Conservation (phyloP, 2,888 invertebrate species). For the Temnothorax rugatulus region DNA sequence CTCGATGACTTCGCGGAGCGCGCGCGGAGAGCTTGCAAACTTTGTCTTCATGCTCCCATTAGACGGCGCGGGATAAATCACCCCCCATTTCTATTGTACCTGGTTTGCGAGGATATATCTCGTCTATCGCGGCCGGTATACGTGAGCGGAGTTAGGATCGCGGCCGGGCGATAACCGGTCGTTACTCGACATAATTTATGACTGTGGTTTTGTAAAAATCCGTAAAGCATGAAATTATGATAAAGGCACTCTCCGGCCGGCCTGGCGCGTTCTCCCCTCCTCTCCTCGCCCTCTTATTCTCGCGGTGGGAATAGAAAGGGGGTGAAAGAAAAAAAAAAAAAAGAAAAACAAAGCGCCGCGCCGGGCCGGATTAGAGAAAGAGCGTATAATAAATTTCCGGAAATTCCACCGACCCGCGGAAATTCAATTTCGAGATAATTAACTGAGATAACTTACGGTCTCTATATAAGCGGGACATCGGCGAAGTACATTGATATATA, state of each 20-base stretch:
- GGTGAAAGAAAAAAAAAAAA: background rate
- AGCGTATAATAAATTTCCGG: conserved; percentile 54
- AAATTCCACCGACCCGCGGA: conserved; percentile 52
- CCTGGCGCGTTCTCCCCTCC: background rate
- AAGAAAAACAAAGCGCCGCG: background rate
- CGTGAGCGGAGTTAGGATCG: conserved; percentile 42
- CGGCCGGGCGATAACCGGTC: conserved; percentile 51
- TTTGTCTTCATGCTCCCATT: conserved; percentile 69
- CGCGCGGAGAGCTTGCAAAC: conserved; percentile 51
- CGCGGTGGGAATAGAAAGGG: background rate
- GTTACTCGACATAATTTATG: conserved; percentile 52
- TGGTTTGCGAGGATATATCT: conserved; percentile 56
- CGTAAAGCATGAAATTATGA: conserved; percentile 52
- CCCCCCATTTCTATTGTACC: conserved; percentile 64
- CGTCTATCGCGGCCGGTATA: conserved; percentile 59
- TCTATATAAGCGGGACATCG: conserved; percentile 50
- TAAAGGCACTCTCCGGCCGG: conserved; percentile 25
- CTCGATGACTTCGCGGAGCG: conserved; percentile 42
- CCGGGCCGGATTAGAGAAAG: background rate
- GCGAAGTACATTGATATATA: conserved; percentile 53
- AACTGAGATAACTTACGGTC: conserved; percentile 57
- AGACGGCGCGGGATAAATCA: conserved; percentile 70
- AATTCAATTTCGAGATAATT: conserved; percentile 58
- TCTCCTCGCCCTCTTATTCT: conserved; percentile 2
- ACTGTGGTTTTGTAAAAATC: conserved; percentile 43